Evolutionary conservation across 2,888 invertebrate genomes (phyloP).

Genomic region (Ptychoptera contaminata): DNA sequence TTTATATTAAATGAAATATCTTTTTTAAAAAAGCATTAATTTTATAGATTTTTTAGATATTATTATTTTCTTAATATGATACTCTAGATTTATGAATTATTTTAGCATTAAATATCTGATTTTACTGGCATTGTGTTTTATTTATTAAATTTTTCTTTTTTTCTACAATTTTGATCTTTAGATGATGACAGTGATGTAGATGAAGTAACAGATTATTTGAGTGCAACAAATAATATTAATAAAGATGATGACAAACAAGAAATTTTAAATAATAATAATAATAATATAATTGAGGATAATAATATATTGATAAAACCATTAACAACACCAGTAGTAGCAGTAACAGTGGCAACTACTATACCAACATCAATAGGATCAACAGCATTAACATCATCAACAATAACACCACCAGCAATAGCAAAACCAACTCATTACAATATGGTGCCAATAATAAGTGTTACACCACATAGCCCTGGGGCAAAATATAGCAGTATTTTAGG

Average conservation of each 20-base stretch:
- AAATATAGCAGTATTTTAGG: constrained; percentile 49
- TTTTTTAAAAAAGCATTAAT: too few species aligned
- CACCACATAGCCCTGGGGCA: constrained; percentile 71
- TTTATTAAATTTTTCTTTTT: not conserved
- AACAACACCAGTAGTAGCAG: constrained; percentile 9
- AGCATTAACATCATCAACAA: constrained; percentile 3
- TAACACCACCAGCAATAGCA: not conserved
- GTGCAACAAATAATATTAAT: constrained; percentile 19
- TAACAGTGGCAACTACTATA: constrained; percentile 13
- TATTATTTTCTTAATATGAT: too few species aligned
- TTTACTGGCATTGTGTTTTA: too few species aligned
- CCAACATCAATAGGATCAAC: constrained; percentile 5
- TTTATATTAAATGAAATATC: too few species aligned
- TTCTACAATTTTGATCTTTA: constrained; percentile 3
- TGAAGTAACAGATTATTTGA: constrained; percentile 29
- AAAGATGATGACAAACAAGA: constrained; percentile 7
- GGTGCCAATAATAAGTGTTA: constrained; percentile 76
- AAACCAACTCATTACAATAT: constrained; percentile 19
- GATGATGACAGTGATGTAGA: constrained; percentile 30
- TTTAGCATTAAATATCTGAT: too few species aligned
- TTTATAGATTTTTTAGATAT: too few species aligned
- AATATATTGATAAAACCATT: constrained; percentile 1
- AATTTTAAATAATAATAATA: constrained; percentile 9
- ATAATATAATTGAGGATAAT: constrained; percentile 11
- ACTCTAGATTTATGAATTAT: too few species aligned